Conservation (phyloP, 2,888 invertebrate genomes). For the Epistrophella euchroma region DNA sequence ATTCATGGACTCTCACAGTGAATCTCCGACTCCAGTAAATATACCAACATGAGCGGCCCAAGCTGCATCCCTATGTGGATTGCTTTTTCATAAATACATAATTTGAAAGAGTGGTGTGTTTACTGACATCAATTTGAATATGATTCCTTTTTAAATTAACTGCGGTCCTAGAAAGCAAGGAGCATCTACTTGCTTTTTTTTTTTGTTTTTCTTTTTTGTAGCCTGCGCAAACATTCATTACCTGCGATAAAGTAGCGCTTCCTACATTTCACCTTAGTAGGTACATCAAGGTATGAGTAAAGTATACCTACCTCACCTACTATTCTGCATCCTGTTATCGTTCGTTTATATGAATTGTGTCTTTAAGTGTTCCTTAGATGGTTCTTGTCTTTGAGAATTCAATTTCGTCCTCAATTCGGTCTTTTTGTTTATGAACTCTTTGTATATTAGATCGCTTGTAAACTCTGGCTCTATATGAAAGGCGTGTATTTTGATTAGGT, state of each 20-base stretch:
- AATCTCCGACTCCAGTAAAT: conserved; percentile 43
- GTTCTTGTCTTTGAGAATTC: conserved; percentile 58
- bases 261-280: neutral
- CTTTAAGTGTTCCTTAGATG: conserved; percentile 38
- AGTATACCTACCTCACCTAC: neutral
- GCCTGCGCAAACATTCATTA: conserved; percentile 62
- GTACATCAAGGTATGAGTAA: neutral
- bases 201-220: conserved; percentile 14
- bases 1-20: conserved; percentile 65
- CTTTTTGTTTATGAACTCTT: conserved; percentile 60
- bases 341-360: conserved; percentile 34
- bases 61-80: conserved; percentile 55
- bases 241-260: conserved; percentile 58
- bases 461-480: conserved; percentile 43
- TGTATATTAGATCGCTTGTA: conserved; percentile 43
- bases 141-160: conserved; percentile 71
- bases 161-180: conserved; percentile 51
- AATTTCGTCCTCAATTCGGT: conserved; percentile 69
- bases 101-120: conserved; percentile 56
- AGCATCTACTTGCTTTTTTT: conserved; percentile 38
- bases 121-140: conserved; percentile 71
- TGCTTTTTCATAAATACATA: conserved; percentile 73
- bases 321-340: conserved; percentile 18
- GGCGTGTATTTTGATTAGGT: conserved; percentile 73
- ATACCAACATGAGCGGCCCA: neutral